Evolutionary conservation across 2,888 invertebrate species (phyloP), one percentile per base, ranked within the genome.

Genomic region (Acleris emargana): DNA sequence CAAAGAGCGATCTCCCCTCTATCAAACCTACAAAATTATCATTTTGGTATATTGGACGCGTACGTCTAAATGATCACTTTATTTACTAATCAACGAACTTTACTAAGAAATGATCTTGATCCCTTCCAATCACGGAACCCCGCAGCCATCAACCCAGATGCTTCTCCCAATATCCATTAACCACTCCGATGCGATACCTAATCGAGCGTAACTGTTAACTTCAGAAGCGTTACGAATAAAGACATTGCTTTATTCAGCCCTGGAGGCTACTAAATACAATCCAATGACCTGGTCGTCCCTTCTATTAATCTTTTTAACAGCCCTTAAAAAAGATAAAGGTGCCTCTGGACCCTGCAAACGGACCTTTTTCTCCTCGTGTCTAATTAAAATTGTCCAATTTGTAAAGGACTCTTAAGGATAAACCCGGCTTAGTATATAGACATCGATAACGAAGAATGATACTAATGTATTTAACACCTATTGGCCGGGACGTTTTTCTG

Each of bases 261-360:
- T 74, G 64, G 81, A 83, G 84, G 76, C 80, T 78, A 79, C 83
- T 86, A 86, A 87, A 86, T 83, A 84, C 79, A 76, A 82, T 75
- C 79, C 82, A 81, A 84, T 85, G 82, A 79, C 80, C 82, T 74
- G 73, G 74, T 79, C 75, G 82, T 77, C 82, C 83, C 80, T 82
- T 79, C 82, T 81, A 87, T 87, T 84, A 86, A 87, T 87, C 87
- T 86, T 82, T 81, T 83, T 86, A 86, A 87, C 86, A 82, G 79
- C 85, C 86, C 75, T 76, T 79, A 76, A 75, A 76, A 66, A 75
- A 76, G 78, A 78, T 79, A 77, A 77, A 75, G 70, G 66, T 70
- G 71, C 69, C 72, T 71, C 68, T 64, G 55, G 53, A 73, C 73
- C 74, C 62, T 68, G 45, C 73, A 72, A 73, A 69, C 69, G 72